These are phyloP conservation scores for Meloidogyne exigua DNA, from an alignment of 1,140 invertebrate species.

Conservation along the genomic window DNA sequence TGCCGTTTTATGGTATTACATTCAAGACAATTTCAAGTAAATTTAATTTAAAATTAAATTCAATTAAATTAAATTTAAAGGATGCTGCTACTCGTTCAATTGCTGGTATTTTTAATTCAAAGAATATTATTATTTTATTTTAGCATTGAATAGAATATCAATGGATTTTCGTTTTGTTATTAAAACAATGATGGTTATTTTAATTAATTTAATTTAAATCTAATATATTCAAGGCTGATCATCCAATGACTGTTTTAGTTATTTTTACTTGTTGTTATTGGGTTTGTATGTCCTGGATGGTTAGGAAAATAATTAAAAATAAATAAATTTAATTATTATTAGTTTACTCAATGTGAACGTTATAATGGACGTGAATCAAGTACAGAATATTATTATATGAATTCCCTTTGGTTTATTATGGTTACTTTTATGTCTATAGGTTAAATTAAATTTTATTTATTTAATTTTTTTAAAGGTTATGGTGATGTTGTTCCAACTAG, in stretches of 20 bases:
- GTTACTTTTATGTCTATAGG: slow-evolving; percentile 63
- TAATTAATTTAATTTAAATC: not conserved
- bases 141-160: slow-evolving; percentile 61
- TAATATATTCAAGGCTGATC: slow-evolving; percentile 53
- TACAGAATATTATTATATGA: slow-evolving; percentile 67
- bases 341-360: slow-evolving; percentile 60
- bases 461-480: slow-evolving; percentile 40
- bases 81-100: slow-evolving; percentile 59
- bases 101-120: slow-evolving; percentile 28
- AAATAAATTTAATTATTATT: not conserved
- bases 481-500: slow-evolving; percentile 58
- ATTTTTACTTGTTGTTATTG: slow-evolving; percentile 62
- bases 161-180: slow-evolving; percentile 64
- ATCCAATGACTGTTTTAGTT: slow-evolving; percentile 59
- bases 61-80: slow-evolving; percentile 27
- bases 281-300: slow-evolving; percentile 64
- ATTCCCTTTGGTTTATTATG: slow-evolving; percentile 69
- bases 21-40: slow-evolving; percentile 83
- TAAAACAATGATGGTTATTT: slow-evolving; percentile 60
- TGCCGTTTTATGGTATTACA: slow-evolving; percentile 98
- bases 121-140: not conserved
- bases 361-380: slow-evolving; percentile 42
- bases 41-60: not conserved
- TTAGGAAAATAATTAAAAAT: not conserved
- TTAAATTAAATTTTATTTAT: not conserved